Evolutionary conservation across 2,888 invertebrate genomes (phyloP).

Genomic region (Quadriops clusia): DNA sequence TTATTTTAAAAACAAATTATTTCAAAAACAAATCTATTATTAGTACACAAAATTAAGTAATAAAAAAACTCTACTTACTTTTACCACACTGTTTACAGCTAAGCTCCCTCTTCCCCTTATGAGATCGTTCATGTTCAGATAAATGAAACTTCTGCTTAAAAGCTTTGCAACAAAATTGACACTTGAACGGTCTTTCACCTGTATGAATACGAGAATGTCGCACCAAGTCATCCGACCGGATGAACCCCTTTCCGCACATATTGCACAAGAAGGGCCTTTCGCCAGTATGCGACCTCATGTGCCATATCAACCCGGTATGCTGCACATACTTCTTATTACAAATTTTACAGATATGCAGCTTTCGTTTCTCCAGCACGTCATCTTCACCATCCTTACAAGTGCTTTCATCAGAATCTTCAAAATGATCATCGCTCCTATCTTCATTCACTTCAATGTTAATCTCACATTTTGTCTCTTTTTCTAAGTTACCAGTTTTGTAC

Average conservation of each 20-base stretch:
- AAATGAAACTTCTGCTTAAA: constrained; percentile 23
- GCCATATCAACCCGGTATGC: constrained; percentile 14
- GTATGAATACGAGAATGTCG: constrained; percentile 19
- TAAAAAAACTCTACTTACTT: constrained; percentile 12
- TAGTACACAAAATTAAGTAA: neutral
- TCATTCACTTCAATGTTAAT: neutral
- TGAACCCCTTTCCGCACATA: constrained; percentile 20
- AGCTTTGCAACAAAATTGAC: constrained; percentile 19
- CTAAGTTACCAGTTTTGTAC: constrained; percentile 1
- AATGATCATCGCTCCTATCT: neutral
- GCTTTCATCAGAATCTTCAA: constrained; percentile 2
- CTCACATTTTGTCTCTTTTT: neutral
- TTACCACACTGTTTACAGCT: constrained; percentile 18
- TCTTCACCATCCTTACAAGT: too few relatives aligned
- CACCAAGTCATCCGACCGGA: constrained; percentile 18
- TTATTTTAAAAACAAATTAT: neutral
- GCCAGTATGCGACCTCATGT: constrained; percentile 15
- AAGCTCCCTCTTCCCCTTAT: constrained; percentile 15
- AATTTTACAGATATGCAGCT: constrained; percentile 13
- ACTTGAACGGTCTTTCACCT: constrained; percentile 21
- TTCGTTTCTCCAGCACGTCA: constrained; percentile 6
- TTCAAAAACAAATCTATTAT: neutral
- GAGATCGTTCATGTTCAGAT: constrained; percentile 21
- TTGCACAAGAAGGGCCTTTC: constrained; percentile 20
- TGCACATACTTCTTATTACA: constrained; percentile 15